phyloP scores from a whole-genome alignment of 1,140 invertebrate genomes.

The Acromyrmex heyeri region DNA sequence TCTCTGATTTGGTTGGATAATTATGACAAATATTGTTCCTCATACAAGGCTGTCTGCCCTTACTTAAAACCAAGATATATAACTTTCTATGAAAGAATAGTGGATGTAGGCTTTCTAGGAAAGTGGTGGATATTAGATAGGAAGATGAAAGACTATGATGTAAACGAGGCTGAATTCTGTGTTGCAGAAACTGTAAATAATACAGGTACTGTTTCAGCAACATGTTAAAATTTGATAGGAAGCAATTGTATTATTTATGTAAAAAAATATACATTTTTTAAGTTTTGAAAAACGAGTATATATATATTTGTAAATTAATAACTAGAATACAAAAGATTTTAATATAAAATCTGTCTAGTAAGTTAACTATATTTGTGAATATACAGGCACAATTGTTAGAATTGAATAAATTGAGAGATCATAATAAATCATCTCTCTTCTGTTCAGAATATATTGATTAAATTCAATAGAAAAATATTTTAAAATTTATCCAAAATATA shows the following conservation, averaged over 20 bases:
- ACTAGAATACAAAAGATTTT: background rate
- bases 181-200: conserved; percentile 35
- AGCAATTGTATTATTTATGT: conserved; percentile 20
- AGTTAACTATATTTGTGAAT: conserved; percentile 35
- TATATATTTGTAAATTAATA: conserved; percentile 21
- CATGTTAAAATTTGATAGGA: background rate
- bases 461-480: background rate
- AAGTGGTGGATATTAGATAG: conserved; percentile 89
- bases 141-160: conserved; percentile 79
- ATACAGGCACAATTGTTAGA: background rate
- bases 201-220: conserved; percentile 7
- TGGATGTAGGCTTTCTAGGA: conserved; percentile 93
- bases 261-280: background rate
- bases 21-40: conserved; percentile 88
- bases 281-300: conserved; percentile 9
- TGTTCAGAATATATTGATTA: background rate
- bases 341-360: conserved; percentile 11
- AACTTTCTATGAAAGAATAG: conserved; percentile 89
- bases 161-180: conserved; percentile 76
- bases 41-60: conserved; percentile 91
- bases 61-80: conserved; percentile 89
- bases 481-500: conserved; percentile 1
- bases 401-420: conserved; percentile 1
- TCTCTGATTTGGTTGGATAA: conserved; percentile 93
- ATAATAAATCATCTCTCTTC: background rate